Evolutionary conservation across 1,140 invertebrate genomes (phyloP).

Genomic region (Macrotrachela quadricornifera): DNA sequence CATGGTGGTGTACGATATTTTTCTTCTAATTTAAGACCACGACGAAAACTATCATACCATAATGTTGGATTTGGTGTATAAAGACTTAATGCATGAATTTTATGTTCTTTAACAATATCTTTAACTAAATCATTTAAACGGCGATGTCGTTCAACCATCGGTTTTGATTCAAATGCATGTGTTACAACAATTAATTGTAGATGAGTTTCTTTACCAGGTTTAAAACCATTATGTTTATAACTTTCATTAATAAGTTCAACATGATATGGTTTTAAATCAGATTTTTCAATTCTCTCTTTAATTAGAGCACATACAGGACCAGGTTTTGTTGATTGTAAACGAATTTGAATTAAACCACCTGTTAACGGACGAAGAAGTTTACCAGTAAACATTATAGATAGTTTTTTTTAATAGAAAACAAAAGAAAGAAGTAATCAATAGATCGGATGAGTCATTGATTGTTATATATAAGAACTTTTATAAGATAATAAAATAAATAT

Average conservation of each 20-base stretch:
- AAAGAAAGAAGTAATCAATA: too few species aligned
- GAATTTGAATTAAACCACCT: too few species aligned
- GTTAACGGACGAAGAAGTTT: too few species aligned
- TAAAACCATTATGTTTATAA: background rate
- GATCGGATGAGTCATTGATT: too few species aligned
- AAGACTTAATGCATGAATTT: background rate
- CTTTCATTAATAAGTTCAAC: background rate
- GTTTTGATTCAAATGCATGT: background rate
- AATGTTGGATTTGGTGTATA: background rate
- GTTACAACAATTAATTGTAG: background rate
- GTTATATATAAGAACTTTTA: too few species aligned
- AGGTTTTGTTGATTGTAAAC: background rate
- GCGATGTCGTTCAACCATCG: background rate
- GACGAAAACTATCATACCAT: background rate
- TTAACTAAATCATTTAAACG: background rate
- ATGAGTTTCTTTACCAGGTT: background rate
- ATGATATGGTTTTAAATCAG: background rate
- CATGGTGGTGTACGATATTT: background rate
- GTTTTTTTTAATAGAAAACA: too few species aligned
- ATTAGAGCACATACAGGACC: background rate
- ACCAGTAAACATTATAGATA: too few species aligned
- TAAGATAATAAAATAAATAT: too few species aligned
- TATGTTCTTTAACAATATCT: background rate
- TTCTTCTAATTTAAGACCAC: background rate
- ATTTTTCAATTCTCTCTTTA: background rate